Conservation (phyloP, 2,797 vertebrate genomes). For the Bovichtus variegatus region DNA sequence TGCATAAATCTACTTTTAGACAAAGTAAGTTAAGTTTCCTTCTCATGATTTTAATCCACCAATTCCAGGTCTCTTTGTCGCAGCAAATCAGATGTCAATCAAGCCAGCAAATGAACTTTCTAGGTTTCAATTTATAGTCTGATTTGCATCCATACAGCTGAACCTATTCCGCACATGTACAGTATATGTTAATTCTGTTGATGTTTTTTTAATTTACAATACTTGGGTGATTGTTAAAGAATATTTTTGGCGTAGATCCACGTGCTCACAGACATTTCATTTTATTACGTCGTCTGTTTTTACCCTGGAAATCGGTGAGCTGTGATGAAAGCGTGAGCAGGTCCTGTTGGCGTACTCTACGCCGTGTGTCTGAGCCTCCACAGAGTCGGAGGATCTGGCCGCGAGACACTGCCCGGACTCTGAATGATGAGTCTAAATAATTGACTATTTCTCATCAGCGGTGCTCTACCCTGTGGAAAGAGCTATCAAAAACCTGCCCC, state of each 20-base stretch:
- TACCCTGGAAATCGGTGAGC: neutral
- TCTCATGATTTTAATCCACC: too few relatives aligned
- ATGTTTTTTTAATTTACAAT: too few relatives aligned
- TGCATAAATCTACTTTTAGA: too few relatives aligned
- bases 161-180: too few relatives aligned
- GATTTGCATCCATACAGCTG: too few relatives aligned
- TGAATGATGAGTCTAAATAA: conserved; percentile 64
- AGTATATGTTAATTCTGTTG: too few relatives aligned
- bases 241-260: neutral
- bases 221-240: neutral
- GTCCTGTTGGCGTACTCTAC: conserved; percentile 9
- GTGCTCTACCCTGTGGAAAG: conserved; percentile 21
- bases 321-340: conserved; percentile 59
- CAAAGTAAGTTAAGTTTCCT: too few relatives aligned
- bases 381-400: conserved; percentile 29
- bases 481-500: neutral
- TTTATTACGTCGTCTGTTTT: neutral
- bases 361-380: conserved; percentile 2
- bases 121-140: too few relatives aligned
- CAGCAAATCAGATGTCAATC: too few relatives aligned
- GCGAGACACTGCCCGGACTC: conserved; percentile 28
- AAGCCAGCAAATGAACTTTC: too few relatives aligned
- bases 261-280: neutral
- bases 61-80: too few relatives aligned
- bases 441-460: conserved; percentile 44